These are phyloP conservation scores for Pachymerium ferrugineum DNA, from an alignment of 2,888 invertebrate genomes.

Conservation along the genomic window DNA sequence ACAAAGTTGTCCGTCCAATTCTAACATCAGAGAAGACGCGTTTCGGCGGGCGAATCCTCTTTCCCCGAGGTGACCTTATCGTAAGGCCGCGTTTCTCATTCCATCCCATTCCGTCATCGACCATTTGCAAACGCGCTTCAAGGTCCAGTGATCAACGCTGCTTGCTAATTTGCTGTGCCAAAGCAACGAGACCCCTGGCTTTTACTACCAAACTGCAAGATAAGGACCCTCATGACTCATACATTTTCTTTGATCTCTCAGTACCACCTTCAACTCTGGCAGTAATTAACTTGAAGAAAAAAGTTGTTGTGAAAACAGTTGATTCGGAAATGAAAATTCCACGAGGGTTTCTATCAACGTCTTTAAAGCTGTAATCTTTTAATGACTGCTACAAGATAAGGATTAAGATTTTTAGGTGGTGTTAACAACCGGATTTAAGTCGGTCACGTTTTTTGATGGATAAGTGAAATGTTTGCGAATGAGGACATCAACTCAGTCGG, in stretches of 20 bases:
- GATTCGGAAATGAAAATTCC: background rate
- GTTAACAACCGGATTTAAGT: no score
- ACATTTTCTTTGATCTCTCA: background rate
- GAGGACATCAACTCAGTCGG: background rate
- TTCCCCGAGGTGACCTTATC: constrained; percentile 4
- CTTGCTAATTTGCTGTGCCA: background rate
- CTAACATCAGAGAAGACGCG: background rate
- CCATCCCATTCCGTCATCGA: constrained; percentile 13
- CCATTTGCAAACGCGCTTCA: constrained; percentile 14
- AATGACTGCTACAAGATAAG: background rate
- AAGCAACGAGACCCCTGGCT: background rate
- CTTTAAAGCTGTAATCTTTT: background rate
- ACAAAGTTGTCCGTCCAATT: background rate
- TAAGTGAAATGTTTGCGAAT: constrained; percentile 4
- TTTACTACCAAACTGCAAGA: background rate
- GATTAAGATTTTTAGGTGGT: no score
- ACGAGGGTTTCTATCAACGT: background rate
- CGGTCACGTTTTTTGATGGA: no score
- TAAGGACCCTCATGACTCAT: background rate
- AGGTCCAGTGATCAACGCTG: constrained; percentile 13
- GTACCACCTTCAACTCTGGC: background rate
- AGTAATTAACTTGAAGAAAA: background rate
- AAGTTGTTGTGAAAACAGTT: no score
- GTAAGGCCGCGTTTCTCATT: constrained; percentile 1
- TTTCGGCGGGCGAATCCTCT: background rate